These are phyloP conservation scores for Drosophila eohydei DNA, from an alignment of 2,888 invertebrate genomes.

Conservation along the genomic window DNA sequence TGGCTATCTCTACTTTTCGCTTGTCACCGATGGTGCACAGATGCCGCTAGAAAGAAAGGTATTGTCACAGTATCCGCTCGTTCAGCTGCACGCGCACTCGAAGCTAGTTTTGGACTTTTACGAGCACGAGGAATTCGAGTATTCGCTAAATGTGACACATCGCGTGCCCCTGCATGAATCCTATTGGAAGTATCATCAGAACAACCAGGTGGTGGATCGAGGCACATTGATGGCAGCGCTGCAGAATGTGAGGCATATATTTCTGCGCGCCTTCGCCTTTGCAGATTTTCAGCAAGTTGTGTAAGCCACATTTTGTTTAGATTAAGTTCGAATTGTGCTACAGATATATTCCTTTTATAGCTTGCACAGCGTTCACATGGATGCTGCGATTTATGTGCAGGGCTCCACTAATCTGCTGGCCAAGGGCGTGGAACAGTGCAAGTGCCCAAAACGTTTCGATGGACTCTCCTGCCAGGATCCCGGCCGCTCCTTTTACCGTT, in stretches of 20 bases:
- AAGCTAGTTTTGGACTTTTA: conserved; percentile 91
- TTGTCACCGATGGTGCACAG: conserved; percentile 88
- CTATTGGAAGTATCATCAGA: conserved; percentile 88
- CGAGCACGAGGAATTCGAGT: conserved; percentile 84
- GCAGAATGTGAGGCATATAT: conserved; percentile 92
- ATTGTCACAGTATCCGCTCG: conserved; percentile 89
- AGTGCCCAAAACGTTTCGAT: conserved; percentile 92
- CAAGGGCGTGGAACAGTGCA: conserved; percentile 93
- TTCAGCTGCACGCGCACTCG: conserved; percentile 91
- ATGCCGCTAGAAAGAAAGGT: conserved; percentile 87
- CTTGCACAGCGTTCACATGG: conserved; percentile 91
- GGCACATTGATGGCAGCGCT: conserved; percentile 96
- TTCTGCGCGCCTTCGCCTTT: conserved; percentile 90
- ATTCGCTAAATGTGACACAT: conserved; percentile 86
- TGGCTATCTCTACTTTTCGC: conserved; percentile 92
- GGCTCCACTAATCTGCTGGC: conserved; percentile 89
- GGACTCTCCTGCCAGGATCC: conserved; percentile 96
- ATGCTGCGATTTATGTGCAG: conserved; percentile 90
- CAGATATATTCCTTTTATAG: conserved; percentile 82
- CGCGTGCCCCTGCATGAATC: conserved; percentile 90
- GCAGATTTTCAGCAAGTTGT: conserved; percentile 87
- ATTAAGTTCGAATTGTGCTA: background rate
- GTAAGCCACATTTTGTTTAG: conserved; percentile 83
- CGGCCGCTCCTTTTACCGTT: conserved; percentile 92
- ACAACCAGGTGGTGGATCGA: conserved; percentile 88